Conservation (phyloP, 2,113 vertebrate genomes). For the Gobius niger region DNA sequence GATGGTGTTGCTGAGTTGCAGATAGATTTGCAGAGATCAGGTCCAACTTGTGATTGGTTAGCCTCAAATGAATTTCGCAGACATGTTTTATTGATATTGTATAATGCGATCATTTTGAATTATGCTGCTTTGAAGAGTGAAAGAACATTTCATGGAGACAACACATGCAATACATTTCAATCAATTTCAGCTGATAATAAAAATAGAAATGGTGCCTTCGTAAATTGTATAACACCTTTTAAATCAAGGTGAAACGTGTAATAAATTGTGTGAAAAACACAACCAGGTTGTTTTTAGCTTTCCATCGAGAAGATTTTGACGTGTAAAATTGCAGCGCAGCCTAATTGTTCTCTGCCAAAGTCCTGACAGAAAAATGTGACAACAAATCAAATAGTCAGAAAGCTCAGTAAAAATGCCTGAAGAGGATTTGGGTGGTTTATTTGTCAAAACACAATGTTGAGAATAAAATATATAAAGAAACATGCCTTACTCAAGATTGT, state of each 20-base stretch:
- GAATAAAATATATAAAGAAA: conserved; percentile 33
- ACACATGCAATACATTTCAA: conserved; percentile 5
- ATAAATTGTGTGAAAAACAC: conserved; percentile 10
- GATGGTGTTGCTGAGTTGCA: conserved; percentile 51
- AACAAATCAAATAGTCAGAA: conserved; percentile 33
- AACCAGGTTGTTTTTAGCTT: conserved; percentile 8
- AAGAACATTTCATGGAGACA: neutral
- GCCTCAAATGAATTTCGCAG: conserved; percentile 45
- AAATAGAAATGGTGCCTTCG: neutral
- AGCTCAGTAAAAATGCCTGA: conserved; percentile 30
- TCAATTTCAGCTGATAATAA: neutral
- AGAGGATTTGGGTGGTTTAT: conserved; percentile 48
- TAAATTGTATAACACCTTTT: neutral
- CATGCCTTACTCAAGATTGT: conserved; percentile 48
- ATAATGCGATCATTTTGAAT: conserved; percentile 50
- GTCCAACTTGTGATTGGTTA: conserved; percentile 45
- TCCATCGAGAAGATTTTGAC: conserved; percentile 4
- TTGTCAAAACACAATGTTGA: conserved; percentile 57
- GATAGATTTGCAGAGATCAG: conserved; percentile 27
- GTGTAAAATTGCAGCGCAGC: conserved; percentile 33
- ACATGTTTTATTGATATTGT: conserved; percentile 39
- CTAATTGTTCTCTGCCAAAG: conserved; percentile 59
- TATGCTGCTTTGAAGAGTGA: conserved; percentile 4
- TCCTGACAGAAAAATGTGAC: conserved; percentile 36
- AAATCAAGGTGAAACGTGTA: neutral